phyloP scores from a whole-genome alignment of 2,113 vertebrate species.

The Sarotherodon lohbergeri region DNA sequence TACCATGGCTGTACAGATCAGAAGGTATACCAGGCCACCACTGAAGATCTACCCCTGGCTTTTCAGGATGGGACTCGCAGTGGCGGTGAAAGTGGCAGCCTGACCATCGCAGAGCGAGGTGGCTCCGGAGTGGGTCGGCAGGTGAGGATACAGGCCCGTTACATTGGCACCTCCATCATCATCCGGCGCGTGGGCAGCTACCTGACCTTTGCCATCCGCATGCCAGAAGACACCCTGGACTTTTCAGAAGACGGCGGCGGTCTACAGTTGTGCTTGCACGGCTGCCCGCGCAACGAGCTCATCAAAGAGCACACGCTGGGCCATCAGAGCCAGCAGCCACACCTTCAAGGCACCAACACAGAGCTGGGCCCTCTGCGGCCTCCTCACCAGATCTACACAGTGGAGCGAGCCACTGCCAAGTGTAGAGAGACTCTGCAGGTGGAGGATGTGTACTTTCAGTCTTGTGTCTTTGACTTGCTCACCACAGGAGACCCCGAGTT shows the following conservation, averaged over 20 bases:
- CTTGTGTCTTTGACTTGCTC: constrained; percentile 82
- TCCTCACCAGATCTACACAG: constrained; percentile 67
- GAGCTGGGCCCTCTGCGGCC: constrained; percentile 49
- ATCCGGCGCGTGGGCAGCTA: constrained; percentile 78
- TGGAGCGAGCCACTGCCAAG: constrained; percentile 75
- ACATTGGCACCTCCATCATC: constrained; percentile 78
- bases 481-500: constrained; percentile 80
- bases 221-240: constrained; percentile 75
- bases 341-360: constrained; percentile 48
- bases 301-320: constrained; percentile 78
- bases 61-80: constrained; percentile 78
- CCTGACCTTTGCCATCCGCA: constrained; percentile 80
- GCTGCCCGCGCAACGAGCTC: constrained; percentile 78
- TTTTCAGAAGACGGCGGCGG: constrained; percentile 68
- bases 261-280: constrained; percentile 80
- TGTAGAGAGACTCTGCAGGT: constrained; percentile 78
- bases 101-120: constrained; percentile 67
- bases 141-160: constrained; percentile 77
- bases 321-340: constrained; percentile 53
- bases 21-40: constrained; percentile 81
- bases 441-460: constrained; percentile 83
- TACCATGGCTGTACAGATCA: constrained; percentile 78
- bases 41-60: constrained; percentile 74
- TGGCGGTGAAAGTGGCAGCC: constrained; percentile 70
- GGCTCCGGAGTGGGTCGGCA: constrained; percentile 60